These are phyloP conservation scores for Trichogramma evanescens DNA, from an alignment of 2,888 invertebrate species.

Conservation along the genomic window DNA sequence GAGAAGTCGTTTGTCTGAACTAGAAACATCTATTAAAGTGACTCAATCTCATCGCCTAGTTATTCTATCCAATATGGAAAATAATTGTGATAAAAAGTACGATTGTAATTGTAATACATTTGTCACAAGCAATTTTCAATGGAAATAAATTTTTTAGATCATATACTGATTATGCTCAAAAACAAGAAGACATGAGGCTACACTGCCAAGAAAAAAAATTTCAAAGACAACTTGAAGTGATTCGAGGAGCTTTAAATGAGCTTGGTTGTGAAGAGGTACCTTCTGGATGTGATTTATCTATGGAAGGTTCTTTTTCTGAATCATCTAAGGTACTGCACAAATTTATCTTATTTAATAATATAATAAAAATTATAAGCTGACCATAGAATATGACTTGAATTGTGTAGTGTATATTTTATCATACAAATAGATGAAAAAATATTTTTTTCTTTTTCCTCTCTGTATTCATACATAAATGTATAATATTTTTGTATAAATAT, in stretches of 20 bases:
- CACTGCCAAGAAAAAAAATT: conserved; percentile 79
- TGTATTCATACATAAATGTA: not conserved
- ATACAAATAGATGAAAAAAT: not conserved
- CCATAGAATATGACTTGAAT: not conserved
- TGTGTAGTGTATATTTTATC: not conserved
- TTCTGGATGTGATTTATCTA: conserved; percentile 69
- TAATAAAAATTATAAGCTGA: not conserved
- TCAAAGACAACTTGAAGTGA: conserved; percentile 74
- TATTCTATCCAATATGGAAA: conserved; percentile 32
- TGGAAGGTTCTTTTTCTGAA: conserved; percentile 44
- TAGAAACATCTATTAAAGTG: conserved; percentile 73
- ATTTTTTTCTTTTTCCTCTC: not conserved
- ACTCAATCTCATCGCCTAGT: conserved; percentile 58
- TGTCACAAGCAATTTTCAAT: not conserved
- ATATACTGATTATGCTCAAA: conserved; percentile 40
- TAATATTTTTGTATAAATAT: no score
- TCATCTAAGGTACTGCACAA: conserved; percentile 34
- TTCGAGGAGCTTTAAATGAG: conserved; percentile 76
- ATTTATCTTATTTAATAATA: not conserved
- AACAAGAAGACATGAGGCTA: conserved; percentile 66
- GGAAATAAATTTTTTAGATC: conserved; percentile 26
- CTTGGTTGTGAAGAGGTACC: conserved; percentile 83
- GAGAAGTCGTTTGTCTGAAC: conserved; percentile 68
- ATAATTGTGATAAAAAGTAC: conserved; percentile 39
- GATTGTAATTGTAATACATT: conserved; percentile 1